phyloP scores from a whole-genome alignment of 2,113 vertebrate genomes.

The Meles meles region DNA sequence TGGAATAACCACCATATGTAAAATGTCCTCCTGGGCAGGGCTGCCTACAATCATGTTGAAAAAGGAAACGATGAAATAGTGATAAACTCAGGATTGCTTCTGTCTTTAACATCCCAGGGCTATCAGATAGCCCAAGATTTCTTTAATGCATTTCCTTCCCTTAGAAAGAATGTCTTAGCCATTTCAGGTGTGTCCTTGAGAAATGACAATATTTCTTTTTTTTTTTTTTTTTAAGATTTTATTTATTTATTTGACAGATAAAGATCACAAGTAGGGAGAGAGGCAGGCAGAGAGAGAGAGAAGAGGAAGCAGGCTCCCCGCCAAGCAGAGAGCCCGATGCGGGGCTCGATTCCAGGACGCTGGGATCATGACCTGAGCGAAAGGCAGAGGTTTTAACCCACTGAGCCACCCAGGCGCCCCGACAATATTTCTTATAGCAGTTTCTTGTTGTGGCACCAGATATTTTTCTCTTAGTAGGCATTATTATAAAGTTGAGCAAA shows the following conservation, averaged over 20 bases:
- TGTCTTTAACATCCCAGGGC: background rate
- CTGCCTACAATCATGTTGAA: background rate
- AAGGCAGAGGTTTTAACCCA: no score
- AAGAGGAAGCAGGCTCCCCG: no score
- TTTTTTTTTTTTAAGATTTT: no score
- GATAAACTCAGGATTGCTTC: background rate
- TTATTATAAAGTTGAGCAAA: background rate
- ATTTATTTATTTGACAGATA: no score
- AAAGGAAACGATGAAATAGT: background rate
- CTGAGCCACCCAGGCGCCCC: no score
- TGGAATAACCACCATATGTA: background rate
- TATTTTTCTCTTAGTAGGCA: background rate
- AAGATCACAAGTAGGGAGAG: no score
- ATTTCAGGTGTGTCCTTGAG: background rate
- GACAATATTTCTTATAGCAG: background rate
- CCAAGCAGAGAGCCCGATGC: no score
- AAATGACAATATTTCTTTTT: background rate
- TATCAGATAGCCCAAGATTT: background rate
- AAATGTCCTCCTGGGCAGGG: background rate
- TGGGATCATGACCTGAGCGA: no score
- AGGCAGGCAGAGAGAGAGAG: no score
- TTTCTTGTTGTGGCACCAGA: background rate
- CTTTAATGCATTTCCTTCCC: background rate
- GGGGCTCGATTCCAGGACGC: no score
- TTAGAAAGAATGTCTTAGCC: background rate